Base-by-base conservation (phyloP, 2,888 invertebrate species). In the Fissipunctia ypsillon region DNA sequence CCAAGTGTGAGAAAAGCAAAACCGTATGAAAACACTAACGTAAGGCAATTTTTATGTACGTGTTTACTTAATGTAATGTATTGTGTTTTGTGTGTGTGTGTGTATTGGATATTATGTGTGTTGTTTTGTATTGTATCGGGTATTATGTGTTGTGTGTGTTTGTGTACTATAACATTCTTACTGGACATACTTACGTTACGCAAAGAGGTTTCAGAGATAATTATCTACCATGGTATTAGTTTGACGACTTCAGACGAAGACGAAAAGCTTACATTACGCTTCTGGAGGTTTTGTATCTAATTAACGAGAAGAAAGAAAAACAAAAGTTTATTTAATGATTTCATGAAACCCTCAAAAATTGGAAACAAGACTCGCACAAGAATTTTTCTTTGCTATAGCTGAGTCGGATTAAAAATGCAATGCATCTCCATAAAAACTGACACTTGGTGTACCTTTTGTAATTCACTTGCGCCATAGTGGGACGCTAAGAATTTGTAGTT, bases 361-460 rank as follows among this genome's bases (percentile, higher is more conserved):
- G 16, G 3, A 43, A 57, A 73, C 45, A 69, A 41, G 16, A 56
- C 50, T 71, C 9, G n/a, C 14, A 35, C 4, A 35, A 65, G 28
- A 50, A 5, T 64, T 73, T 69, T 65, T 64, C 60, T 50, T 69
- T 70, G 50, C 64, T 48, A 25, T 66, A 52, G 57, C 63, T 60
- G 69, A 66, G 73, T 64, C 4, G 43, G 45, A 80, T 75, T 71
- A 70, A 83, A 81, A 74, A 78, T 73, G 74, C 56, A 74, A 78
- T 83, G 35, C 56, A 74, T 78, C 73, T 74, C 64, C 83, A 61
- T 78, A 65, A 82, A 80, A 82, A 78, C 83, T 78, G 79, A 61
- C 67, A 43, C 65, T 73, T 76, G 16, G 50, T 63, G 68, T 50
- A 63, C 61, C 67, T 70, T 82, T 78, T 78, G 31, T 64, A 56